phyloP scores from a whole-genome alignment of 2,113 vertebrate genomes.

The Chaetodon auriga region DNA sequence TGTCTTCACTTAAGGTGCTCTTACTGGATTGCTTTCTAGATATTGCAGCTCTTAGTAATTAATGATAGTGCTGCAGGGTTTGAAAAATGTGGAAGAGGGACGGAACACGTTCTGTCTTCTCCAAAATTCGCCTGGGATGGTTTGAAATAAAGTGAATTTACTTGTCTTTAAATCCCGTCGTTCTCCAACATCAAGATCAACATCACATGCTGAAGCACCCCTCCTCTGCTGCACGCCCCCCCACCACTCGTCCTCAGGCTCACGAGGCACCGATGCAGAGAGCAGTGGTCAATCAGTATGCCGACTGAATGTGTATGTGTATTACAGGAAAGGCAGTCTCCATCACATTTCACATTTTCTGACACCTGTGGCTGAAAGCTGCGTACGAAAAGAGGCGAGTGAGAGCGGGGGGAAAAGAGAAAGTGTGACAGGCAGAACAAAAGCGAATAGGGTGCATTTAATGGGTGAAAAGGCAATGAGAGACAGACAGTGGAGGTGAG shows the following conservation, averaged over 20 bases:
- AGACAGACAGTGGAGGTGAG: neutral
- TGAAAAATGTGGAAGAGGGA: neutral
- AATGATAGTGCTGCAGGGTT: neutral
- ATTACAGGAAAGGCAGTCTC: neutral
- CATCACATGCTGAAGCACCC: conserved; percentile 57
- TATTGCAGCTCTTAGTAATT: neutral
- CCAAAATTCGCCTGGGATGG: neutral
- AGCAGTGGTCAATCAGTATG: conserved; percentile 38
- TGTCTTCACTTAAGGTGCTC: conserved; percentile 12
- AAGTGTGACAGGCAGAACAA: conserved; percentile 25
- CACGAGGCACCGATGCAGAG: conserved; percentile 61
- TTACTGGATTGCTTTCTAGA: neutral
- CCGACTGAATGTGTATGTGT: conserved; percentile 1
- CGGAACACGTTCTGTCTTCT: neutral
- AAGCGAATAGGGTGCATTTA: neutral
- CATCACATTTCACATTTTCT: conserved; percentile 43
- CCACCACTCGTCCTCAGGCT: conserved; percentile 15
- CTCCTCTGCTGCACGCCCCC: neutral
- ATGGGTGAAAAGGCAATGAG: neutral
- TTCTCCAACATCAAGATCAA: conserved; percentile 11
- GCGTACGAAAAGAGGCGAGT: conserved; percentile 1
- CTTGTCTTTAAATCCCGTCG: conserved; percentile 7
- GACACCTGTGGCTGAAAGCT: conserved; percentile 38
- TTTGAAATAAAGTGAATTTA: neutral
- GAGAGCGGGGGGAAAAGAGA: neutral